Base-by-base conservation (phyloP, 1,140 invertebrate species). In the Arctopsyche grandis region DNA sequence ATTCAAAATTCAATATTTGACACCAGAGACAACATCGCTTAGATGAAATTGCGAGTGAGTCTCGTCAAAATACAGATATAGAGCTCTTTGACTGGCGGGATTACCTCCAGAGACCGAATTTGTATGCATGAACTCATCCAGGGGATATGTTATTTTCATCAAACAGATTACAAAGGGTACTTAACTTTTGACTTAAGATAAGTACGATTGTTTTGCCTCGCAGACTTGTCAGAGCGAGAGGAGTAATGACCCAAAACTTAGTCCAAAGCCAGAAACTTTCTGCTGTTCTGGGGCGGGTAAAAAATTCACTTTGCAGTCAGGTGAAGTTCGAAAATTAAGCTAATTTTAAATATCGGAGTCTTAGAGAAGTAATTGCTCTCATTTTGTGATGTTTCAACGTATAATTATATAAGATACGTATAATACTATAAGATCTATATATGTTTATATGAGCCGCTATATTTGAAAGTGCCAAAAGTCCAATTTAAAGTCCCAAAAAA, bases 151-250 rank as follows among this genome's bases (percentile, higher is more conserved):
- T 66, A 29, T 66, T 66, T 66, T 22, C 63, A 24, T 66, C 24
- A 66, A 9, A 12, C 24, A 66, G 63, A 66, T 66, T 66, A 66
- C 24, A 26, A 29, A 26, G 63, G 63, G 14, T 26, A 22, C 24
- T n/a, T 66, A 60, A 60, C 56, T 60, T 60, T 19, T 26, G 63
- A 22, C 63, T 66, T 66, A 26, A 66, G 63, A 66, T 66, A 29
- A 66, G 24, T 66, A 26, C 24, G 22, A 66, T 66, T 29, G 24
- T 66, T 66, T 66, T 60, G 56, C 21, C 19, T 60, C 21, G 19
- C 56, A 38, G 16, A 60, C 56, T 16, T 60, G 16, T 19, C 56
- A 60, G 21, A 60, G 19, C 29, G 29, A n/a, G n/a, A 16, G 14
- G 56, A 60, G 56, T 60, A 60, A 60, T 60, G 56, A 60, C 56